phyloP scores from a whole-genome alignment of 2,113 vertebrate species.

The Halcyon senegalensis region DNA sequence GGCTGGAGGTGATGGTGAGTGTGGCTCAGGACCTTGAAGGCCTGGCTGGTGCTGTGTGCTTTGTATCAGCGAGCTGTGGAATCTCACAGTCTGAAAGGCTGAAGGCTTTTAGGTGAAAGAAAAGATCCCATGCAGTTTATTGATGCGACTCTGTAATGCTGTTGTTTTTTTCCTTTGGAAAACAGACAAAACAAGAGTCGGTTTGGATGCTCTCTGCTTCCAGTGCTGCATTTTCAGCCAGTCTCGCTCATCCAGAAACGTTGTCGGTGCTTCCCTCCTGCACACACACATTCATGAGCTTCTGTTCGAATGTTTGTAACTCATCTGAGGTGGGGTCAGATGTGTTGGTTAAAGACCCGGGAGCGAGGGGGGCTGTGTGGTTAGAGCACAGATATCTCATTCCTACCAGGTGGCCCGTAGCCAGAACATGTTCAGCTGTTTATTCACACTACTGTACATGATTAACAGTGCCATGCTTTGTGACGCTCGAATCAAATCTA shows the following conservation, averaged over 20 bases:
- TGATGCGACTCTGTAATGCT: too few relatives aligned
- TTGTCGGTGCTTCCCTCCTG: not conserved
- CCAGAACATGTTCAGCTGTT: not conserved
- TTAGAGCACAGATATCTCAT: not conserved
- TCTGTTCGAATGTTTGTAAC: not conserved
- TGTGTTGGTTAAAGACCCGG: not conserved
- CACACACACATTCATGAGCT: accelerated
- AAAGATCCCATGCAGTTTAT: too few relatives aligned
- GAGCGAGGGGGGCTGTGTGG: not conserved
- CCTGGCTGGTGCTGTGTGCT: accelerated
- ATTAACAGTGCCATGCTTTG: not conserved
- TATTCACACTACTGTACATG: not conserved
- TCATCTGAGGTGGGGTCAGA: not conserved
- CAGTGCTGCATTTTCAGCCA: not conserved
- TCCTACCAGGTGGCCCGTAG: not conserved
- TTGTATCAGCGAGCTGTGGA: accelerated
- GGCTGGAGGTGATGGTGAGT: not conserved
- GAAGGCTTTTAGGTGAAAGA: not conserved
- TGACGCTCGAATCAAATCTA: not conserved
- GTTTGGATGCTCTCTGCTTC: not conserved
- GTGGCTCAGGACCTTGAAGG: not conserved
- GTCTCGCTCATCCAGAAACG: not conserved
- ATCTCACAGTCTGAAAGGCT: not conserved
- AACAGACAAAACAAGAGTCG: not conserved
- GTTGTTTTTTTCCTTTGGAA: not conserved